Evolutionary conservation across 2,888 invertebrate species (phyloP).

Genomic region (Torymus tubicola): DNA sequence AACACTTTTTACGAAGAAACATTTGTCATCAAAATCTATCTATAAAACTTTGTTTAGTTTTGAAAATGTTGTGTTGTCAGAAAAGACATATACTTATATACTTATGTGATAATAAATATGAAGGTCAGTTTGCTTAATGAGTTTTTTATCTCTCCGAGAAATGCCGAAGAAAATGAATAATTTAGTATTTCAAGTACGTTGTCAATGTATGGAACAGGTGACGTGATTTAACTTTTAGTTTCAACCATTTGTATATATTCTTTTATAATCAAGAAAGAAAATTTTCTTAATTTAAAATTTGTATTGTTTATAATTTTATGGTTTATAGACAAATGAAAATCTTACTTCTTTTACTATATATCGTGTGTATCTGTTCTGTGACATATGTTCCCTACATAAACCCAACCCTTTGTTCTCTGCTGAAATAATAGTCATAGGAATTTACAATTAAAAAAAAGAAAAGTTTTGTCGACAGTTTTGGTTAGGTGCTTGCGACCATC

Average conservation of each 20-base stretch:
- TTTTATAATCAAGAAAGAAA: too few species aligned
- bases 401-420: constrained; percentile 39
- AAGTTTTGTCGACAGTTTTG: constrained; percentile 7
- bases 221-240: not conserved
- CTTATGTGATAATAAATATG: constrained; percentile 4
- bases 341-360: too few species aligned
- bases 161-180: not conserved
- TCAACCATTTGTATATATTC: not conserved
- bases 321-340: too few species aligned
- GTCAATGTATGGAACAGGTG: constrained; percentile 18
- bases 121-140: constrained; percentile 12
- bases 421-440: constrained; percentile 12
- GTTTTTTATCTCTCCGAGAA: not conserved
- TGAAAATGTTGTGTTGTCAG: constrained; percentile 1
- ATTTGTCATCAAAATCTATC: not conserved
- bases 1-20: not conserved
- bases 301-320: too few species aligned
- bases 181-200: constrained; percentile 9
- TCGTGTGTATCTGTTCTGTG: not conserved
- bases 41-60: not conserved
- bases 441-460: constrained; percentile 10
- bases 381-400: constrained; percentile 7
- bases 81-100: constrained; percentile 3
- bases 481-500: constrained; percentile 33
- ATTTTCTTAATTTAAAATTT: too few species aligned